Conservation (phyloP, 2,113 vertebrate genomes). For the Oriolus oriolus region DNA sequence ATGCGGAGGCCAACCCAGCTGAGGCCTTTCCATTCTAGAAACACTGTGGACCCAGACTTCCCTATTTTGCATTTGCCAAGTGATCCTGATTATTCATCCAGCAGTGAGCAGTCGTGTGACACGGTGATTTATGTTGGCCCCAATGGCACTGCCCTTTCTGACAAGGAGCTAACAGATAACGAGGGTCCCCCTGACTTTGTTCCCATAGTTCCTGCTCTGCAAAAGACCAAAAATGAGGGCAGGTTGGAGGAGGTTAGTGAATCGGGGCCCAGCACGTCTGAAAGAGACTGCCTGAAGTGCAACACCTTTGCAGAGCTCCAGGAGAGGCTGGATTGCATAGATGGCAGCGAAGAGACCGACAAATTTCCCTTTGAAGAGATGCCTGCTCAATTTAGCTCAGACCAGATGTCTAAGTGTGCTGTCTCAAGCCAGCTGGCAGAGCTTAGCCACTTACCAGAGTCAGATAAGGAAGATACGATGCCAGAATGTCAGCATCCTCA, state of each 20-base stretch:
- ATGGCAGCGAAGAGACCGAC: conserved; percentile 90
- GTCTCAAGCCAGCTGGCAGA: conserved; percentile 54
- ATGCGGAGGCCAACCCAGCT: conserved; percentile 96
- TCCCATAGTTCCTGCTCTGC: conserved; percentile 90
- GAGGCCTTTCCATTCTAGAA: conserved; percentile 88
- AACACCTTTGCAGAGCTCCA: conserved; percentile 98
- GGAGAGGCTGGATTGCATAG: conserved; percentile 93
- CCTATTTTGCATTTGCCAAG: conserved; percentile 86
- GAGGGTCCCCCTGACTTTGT: conserved; percentile 96
- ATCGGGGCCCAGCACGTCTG: conserved; percentile 61
- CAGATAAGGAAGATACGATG: conserved; percentile 65
- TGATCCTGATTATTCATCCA: conserved; percentile 95
- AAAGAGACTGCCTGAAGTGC: conserved; percentile 93
- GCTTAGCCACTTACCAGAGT: conserved; percentile 32
- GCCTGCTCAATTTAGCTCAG: conserved; percentile 65
- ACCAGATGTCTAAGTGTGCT: conserved; percentile 59
- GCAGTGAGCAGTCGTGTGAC: conserved; percentile 98
- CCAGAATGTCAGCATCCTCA: conserved; percentile 76
- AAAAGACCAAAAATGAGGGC: conserved; percentile 79
- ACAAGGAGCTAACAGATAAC: conserved; percentile 94
- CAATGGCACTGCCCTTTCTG: conserved; percentile 90
- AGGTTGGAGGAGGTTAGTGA: conserved; percentile 78
- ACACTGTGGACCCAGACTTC: conserved; percentile 81
- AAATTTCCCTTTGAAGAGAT: conserved; percentile 90
- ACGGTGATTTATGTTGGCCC: conserved; percentile 97